phyloP scores from a whole-genome alignment of 2,113 vertebrate genomes.

The Formicarius rufipectus region DNA sequence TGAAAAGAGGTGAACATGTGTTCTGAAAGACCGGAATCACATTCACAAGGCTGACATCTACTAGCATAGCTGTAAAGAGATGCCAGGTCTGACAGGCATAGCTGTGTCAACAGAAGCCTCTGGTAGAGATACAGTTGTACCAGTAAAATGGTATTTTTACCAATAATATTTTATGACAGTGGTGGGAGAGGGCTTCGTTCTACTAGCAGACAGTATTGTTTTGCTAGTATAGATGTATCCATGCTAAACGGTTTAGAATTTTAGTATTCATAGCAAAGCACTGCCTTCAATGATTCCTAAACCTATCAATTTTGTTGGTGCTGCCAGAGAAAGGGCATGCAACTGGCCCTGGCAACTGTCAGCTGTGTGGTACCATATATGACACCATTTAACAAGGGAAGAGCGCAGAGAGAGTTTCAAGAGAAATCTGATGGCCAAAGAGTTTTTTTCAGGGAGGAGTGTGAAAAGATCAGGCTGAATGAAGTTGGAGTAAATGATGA shows the following conservation, averaged over 20 bases:
- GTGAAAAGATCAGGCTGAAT: background rate
- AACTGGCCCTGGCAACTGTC: background rate
- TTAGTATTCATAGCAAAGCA: constrained; percentile 20
- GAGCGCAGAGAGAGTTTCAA: background rate
- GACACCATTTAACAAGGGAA: background rate
- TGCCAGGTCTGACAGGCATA: constrained; percentile 1
- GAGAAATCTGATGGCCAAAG: constrained; percentile 13
- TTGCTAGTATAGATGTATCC: background rate
- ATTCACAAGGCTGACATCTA: background rate
- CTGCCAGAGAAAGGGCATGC: background rate
- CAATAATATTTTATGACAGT: background rate
- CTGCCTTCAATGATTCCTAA: background rate
- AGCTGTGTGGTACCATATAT: background rate
- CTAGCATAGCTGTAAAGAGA: background rate
- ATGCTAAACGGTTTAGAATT: background rate
- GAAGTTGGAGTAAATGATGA: background rate
- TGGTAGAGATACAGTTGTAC: background rate
- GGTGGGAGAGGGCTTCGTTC: background rate
- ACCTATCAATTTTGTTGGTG: background rate
- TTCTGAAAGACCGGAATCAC: background rate
- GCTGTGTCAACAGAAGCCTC: constrained; percentile 3
- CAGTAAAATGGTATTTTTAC: constrained; percentile 21
- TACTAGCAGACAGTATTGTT: background rate
- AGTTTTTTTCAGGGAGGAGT: constrained; percentile 1
- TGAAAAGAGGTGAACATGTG: background rate